Evolutionary conservation across 2,113 vertebrate species (phyloP), one percentile per base, ranked within the genome.

Genomic region (Asarcornis scutulata): DNA sequence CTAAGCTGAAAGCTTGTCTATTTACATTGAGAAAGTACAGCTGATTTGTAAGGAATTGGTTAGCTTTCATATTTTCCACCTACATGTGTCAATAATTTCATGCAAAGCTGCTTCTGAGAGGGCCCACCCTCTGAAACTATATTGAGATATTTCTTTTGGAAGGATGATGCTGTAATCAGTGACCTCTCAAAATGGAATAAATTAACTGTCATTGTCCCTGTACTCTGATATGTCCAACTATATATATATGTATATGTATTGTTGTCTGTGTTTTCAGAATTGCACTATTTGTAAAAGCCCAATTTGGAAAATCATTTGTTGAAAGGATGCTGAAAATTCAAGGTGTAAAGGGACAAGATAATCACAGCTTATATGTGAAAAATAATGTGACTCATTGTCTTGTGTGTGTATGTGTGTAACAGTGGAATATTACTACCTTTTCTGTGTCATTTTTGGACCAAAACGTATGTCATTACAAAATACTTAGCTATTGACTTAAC

Each of bases 151-250:
- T 89, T 88, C 80, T 75, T 88, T 89, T 90, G n/a, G 46, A 92
- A 81, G 34, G 48, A 68, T 66, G 46, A 2, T 86, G 31, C 36
- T 93, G 63, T 80, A 89, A 83, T 83, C 79, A 69, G 40, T 75
- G 90, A 74, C 46, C 42, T 88, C 74, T 91, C 79, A 90, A 90
- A 91, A 78, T 88, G 42, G 64, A 90, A 81, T 83, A 94, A 86
- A 94, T 59, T 22, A 89, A 81, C n/a, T 66, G 67, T 53, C 52
- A 73, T 89, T 83, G 46, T 67, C 58, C 36, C 55, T 82, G 62
- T 40, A 31, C 26, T 73, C 50, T 89, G 71, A 40, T 84, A 60
- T 62, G 34, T 63, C 58, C 71, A 89, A 82, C 0, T 48, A 48
- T 48, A 48, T 48, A 48, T 46, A 10, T 21, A 21, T 48, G 46